These are phyloP conservation scores for Lithophane ornitopus DNA, from an alignment of 2,888 invertebrate species.

Conservation along the genomic window DNA sequence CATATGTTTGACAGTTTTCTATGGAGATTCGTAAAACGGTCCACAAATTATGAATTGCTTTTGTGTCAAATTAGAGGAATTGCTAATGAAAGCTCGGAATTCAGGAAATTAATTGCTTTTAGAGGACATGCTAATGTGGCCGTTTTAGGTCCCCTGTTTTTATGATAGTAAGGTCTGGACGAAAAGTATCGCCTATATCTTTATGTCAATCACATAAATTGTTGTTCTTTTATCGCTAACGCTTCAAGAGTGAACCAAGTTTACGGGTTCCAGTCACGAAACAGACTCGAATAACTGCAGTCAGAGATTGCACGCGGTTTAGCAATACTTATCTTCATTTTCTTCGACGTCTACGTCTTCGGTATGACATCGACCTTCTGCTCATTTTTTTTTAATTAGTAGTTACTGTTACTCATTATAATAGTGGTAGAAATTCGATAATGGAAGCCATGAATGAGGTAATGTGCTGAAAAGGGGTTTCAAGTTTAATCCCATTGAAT, in stretches of 20 bases:
- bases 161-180: neutral
- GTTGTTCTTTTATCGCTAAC: constrained; percentile 41
- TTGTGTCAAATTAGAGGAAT: too few relatives aligned
- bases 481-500: constrained; percentile 36
- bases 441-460: constrained; percentile 17
- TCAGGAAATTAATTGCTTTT: too few relatives aligned
- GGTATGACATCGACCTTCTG: constrained; percentile 24
- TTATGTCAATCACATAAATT: constrained; percentile 49
- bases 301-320: constrained; percentile 30
- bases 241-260: constrained; percentile 18
- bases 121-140: too few relatives aligned
- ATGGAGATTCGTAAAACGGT: too few relatives aligned
- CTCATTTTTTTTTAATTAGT: neutral
- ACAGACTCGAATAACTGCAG: constrained; percentile 26
- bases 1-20: too few relatives aligned
- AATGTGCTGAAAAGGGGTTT: constrained; percentile 20
- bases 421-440: constrained; percentile 36
- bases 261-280: constrained; percentile 51
- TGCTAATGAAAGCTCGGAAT: too few relatives aligned
- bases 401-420: constrained; percentile 18
- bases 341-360: neutral
- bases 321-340: constrained; percentile 11
- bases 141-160: too few relatives aligned
- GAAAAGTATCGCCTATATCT: constrained; percentile 31
- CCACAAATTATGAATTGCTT: too few relatives aligned